Base-by-base conservation (phyloP, 2,888 invertebrate genomes). In the Cryptocephalus primarius region DNA sequence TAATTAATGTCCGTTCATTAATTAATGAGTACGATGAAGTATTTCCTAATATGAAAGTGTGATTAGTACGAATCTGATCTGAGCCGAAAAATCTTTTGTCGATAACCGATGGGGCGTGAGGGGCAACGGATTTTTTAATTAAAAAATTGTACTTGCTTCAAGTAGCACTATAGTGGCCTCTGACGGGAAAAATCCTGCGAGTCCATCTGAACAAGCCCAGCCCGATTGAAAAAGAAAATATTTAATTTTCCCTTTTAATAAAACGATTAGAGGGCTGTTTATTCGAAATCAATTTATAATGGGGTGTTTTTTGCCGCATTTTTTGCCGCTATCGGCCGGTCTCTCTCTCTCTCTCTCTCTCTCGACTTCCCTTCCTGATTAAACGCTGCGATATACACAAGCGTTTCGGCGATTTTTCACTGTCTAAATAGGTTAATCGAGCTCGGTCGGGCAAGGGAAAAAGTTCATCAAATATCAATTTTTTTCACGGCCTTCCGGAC, bases 211-310 rank as follows among this genome's bases (percentile, higher is more conserved):
- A 22, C 22, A 22, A 22, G 55, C 51, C 55, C 55, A 47, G 49
- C 51, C 44, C 47, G 53, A 54, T 57, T 57, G 49, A 45, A 54
- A 57, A 54, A 57, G 56, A 58, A 59, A 59, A 58, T 59, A 59
- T 59, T 59, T 56, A 55, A 57, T 58, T 55, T 56, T 48, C 48
- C 50, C 55, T 59, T 58, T 59, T 58, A 59, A 53, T 59, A 58
- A 56, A 59, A 50, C 56, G 56, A 56, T 59, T 57, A 58, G 58
- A 57, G 58, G 50, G 54, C 46, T 48, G 56, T 55, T 57, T 57
- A 56, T 56, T 55, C 47, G 52, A 54, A 57, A 58, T 57, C 56
- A 57, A 57, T 58, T 57, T 55, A 48, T 53, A 47, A 49, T 40
- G 44, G 53, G 55, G 55, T 45, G 48, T 48, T 55, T 56, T 56